Base-by-base conservation (phyloP, 2,888 invertebrate genomes). In the Osmoderma eremita region DNA sequence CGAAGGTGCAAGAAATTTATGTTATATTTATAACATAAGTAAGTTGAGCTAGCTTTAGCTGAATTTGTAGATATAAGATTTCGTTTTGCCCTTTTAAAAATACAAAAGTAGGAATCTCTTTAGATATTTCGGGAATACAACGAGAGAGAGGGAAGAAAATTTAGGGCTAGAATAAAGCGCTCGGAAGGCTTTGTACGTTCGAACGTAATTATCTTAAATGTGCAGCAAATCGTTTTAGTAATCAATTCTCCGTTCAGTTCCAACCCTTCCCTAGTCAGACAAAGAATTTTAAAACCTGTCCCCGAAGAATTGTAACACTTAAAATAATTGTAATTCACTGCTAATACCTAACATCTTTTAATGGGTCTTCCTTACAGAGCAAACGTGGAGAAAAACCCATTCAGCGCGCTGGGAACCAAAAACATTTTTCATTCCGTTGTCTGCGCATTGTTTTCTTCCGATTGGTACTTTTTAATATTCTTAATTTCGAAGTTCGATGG, bases 251-350 rank as follows among this genome's bases (percentile, higher is more conserved):
- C 78, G 77, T 77, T 77, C 76, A 77, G 75, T 78, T 69, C 69
- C 72, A 78, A 78, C 78, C 78, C 78, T 78, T 78, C 77, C 77
- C 74, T 74, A 58, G 71, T 68, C 69, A 75, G 74, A 76, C 75
- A 77, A 77, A 76, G 77, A 77, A 77, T 78, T 75, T 74, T 39
- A 54, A 73, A 77, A 78, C 75, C 72, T 76, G 73, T 77, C 77
- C 77, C 78, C 72, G 71, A 72, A 73, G 78, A 76, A 75, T 75
- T 75, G 75, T 75, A 77, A 78, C 79, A 79, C 79, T 79, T 78
- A 77, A 76, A 77, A 78, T 79, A 79, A 79, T 79, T 79, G 78
- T 78, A 77, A 75, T 76, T 74, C 71, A 70, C 71, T 71, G 74
- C 67, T 72, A 71, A 73, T 70, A 69, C 69, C 67, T 45, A 65